Base-by-base conservation (phyloP, 1,140 invertebrate species). In the Drosophila pectinifera region DNA sequence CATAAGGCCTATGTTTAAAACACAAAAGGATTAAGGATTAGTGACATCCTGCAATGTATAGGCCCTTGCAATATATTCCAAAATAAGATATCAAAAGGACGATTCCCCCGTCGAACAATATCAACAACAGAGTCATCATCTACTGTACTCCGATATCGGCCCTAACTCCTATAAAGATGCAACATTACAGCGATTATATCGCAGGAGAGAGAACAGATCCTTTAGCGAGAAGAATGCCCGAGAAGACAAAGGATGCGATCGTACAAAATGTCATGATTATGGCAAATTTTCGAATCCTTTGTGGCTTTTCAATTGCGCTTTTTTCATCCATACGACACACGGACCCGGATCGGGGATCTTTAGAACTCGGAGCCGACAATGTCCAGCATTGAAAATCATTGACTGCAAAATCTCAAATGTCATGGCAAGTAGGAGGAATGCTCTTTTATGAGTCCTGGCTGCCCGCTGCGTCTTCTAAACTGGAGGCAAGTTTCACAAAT, bases 401-500 rank as follows among this genome's bases (percentile, higher is more conserved):
- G 77, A 90, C 84, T 89, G 84, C 80, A 65, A 89, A 89, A 89
- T 89, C 85, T 78, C 64, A 62, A 86, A 89, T 89, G 80, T 89
- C 84, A 89, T 58, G 84, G 68, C 41, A 57, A 80, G 34, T 24
- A 58, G 58, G 64, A 42, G 51, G 69, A 42, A 41, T 77, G 76
- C 67, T 73, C 81, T 65, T 80, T 84, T 84, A 56, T 68, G 42
- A 36, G n/a, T 41, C 16, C 8, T 51, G 45, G 41, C 72, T 43
- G 58, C 77, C 31, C 59, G 58, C 24, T 39, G 45, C 48, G 78
- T 46, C 64, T 65, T 76, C 70, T 88, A 88, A 88, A 82, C 83
- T 86, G 83, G 78, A 89, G 84, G 84, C 84, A 73, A 83, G 84
- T 89, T 89, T 80, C 80, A 80, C 84, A 89, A 89, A 89, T 89